Evolutionary conservation across 2,888 invertebrate species (phyloP), one percentile per base, ranked within the genome.

Genomic region (Gari tellinella): DNA sequence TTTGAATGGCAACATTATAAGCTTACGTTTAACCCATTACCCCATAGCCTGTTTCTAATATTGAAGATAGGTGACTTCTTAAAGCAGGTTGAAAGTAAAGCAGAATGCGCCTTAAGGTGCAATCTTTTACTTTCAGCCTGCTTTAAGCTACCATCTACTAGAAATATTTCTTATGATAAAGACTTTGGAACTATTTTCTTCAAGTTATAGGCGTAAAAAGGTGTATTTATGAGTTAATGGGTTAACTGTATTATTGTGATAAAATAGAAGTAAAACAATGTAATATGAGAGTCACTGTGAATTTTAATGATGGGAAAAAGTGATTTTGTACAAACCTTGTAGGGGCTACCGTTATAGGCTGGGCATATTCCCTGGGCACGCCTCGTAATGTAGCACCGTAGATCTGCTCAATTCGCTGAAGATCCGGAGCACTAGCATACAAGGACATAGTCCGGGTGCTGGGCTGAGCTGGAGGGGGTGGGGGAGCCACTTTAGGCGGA

Each of bases 391-490:
- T 78, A 31, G 84, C 82, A 17, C 88, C 88, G 64, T 89, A 88
- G 2, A 88, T 82, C 62, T 87, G 83, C 64, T 86, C 87, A 49
- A 89, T 49, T 19, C 88, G 60, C 14, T 79, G 64, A 48, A 88
- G 63, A 55, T 88, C 88, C n/a, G 88, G 88, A 3, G 87, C 80
- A 79, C 87, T 88, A 21, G 78, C 72, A 52, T 84, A 84, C 15
- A 81, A 38, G 10, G 84, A 75, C 67, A 68, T 78, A 21, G 82
- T 79, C 49, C 70, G 72, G 17, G 72, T 45, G 62, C 79, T 80
- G 17, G 82, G 78, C 40, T 62, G 72, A n/a, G 76, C 72, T 10
- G 74, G 77, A 14, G 79, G 80, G 19, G 77, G 81, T n/a, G 80
- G 81, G 17, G 76, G 81, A n/a, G 80, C 80, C n/a, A 80, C 77